Base-by-base conservation (phyloP, 2,797 vertebrate genomes). In the Lacerta bilineata region DNA sequence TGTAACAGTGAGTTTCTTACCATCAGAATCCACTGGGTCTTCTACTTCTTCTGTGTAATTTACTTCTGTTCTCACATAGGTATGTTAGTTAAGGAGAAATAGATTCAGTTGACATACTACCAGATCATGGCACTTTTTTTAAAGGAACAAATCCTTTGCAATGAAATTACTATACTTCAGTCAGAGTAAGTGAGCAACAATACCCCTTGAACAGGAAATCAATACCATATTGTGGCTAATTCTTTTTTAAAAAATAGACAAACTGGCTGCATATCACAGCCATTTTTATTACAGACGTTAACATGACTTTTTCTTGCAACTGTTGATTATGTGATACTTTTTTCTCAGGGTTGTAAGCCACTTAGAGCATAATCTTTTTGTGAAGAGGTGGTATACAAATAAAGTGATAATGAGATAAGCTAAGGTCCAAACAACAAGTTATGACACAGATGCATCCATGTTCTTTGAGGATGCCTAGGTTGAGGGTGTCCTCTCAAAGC, bases 31-130 rank as follows among this genome's bases (percentile, higher is more conserved):
- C 71, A 99, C 95, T 2, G 99, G 99, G 90, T 99, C 98, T 75
- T 99, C 98, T 88, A 99, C 98, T 90, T 99, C 99, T 94, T 99
- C 99, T 9, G 98, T 99, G 97, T 99, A 98, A 95, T 99, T 99
- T 69, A 99, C 99, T 95, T 99, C 99, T 88, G 99, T 99, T 97
- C 99, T 98, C 92, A 99, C 99, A 97, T 99, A 99, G 96, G 99
- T 99, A 95, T 87, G 0, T 4, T 83, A 59, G 94, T 98, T 97
- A 98, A 98, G 97, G 89, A 97, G 96, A 94, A 66, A 64, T 41
- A 11, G n/a, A 18, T 69, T 76, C 66, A 77, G 17, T 84, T 23
- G 0, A 2, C 0, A 0, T 20, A 76, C 86, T 72, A 85, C 18
- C 81, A 2, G 83, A 90, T 39, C 13, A 66, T 82, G 64, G 9